A percentile compares a stretch with the other conserved stretches of the same genome.
These are phyloP conservation scores for Rhyacichthys aspro DNA, from an alignment of 2,797 vertebrate species.

Conservation along the genomic window DNA sequence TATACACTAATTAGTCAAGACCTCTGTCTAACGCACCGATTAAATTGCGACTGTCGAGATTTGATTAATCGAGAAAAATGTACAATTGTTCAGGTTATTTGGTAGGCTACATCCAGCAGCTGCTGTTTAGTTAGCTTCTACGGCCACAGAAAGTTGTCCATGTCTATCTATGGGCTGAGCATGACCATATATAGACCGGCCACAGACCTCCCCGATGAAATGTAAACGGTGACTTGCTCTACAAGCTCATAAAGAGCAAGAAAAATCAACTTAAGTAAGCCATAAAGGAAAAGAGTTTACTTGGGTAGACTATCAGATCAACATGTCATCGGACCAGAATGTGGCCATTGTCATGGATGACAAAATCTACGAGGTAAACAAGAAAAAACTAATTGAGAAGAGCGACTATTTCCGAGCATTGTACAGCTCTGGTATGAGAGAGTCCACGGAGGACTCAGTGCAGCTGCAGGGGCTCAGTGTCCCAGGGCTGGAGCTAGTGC, in stretches of 20 bases:
- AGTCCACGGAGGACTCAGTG: slow-evolving; percentile 86
- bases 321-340: slow-evolving; percentile 84
- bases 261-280: slow-evolving; percentile 9
- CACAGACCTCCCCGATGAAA: slow-evolving; percentile 63
- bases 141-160: slow-evolving; percentile 31
- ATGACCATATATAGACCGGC: slow-evolving; percentile 82
- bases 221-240: slow-evolving; percentile 59
- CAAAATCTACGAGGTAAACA: slow-evolving; percentile 89
- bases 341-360: slow-evolving; percentile 90
- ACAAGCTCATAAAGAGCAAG: slow-evolving; percentile 34
- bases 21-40: neutral
- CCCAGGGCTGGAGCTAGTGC: slow-evolving; percentile 89
- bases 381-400: slow-evolving; percentile 92
- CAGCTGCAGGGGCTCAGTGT: slow-evolving; percentile 92
- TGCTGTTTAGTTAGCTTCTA: slow-evolving; percentile 28
- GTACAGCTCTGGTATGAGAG: slow-evolving; percentile 96
- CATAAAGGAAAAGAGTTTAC: too few relatives aligned
- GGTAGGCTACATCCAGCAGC: neutral
- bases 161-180: slow-evolving; percentile 66
- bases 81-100: slow-evolving; percentile 20
- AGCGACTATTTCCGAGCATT: slow-evolving; percentile 96
- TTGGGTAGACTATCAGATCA: neutral
- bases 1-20: neutral
- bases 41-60: slow-evolving; percentile 10
- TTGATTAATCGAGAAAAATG: slow-evolving; percentile 32